Evolutionary conservation across 2,888 invertebrate species (phyloP), one percentile per base, ranked within the genome.

Genomic region (Andrena fulva): DNA sequence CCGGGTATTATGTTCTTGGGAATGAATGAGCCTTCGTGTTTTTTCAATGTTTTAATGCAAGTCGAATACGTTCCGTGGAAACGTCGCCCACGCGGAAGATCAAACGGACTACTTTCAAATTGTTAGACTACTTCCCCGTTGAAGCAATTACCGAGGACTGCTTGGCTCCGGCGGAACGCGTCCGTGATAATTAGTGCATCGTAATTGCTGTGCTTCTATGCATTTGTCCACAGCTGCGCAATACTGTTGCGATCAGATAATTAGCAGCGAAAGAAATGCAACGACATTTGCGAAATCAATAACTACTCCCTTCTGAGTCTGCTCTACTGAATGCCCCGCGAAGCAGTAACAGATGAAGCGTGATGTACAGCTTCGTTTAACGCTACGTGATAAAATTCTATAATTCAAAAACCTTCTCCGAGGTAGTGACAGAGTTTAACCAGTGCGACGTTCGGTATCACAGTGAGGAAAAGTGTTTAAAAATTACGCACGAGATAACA

Each of bases 401-500:
- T 66, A 33, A 60, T 50, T 33, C 12, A 20, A 69, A 68, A 72
- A 31, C 42, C 42, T 24, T 62, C 24, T 56, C 20, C 2, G 2
- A 48, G 12, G 10, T 64, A 20, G 24, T 50, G 54, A 27, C 7
- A 27, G 12, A 10, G 1, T 20, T 69, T 54, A 82, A 75, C 66
- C 64, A 74, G 64, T 66, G 77, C 62, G 7, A 48, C 20, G 69
- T 60, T 66, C 20, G 20, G 31, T 77, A 52, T 64, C 33, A 66
- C 24, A 50, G 10, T 2, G 29, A 66, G 16, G 8, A 54, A 63
- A 42, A 31, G 35, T 31, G 1, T 56, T 56, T 4, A n/a, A 77
- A 74, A 70, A 69, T 62, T 31, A 64, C 48, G 12, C 48, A 7
- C 56, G 24, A 63, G n/a, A 31, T 76, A 69, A 77, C 66, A 56